Percentiles rank a stretch among this genome's conserved stretches.
These are phyloP conservation scores for Drosophila hydei DNA, from an alignment of 1,140 invertebrate species.

Conservation along the genomic window DNA sequence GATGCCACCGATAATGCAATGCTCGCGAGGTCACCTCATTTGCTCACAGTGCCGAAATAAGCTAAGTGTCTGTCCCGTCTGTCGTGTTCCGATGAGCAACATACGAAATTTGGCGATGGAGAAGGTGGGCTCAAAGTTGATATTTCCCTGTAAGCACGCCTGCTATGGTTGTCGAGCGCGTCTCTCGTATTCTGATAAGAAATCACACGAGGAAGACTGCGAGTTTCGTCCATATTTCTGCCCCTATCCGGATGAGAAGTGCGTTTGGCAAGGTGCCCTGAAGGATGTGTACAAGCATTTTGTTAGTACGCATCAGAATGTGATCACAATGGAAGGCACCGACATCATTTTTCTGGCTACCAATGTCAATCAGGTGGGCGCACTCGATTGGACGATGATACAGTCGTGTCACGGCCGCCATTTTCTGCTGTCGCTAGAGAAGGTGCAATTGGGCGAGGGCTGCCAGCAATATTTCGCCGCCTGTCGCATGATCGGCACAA, in stretches of 20 bases:
- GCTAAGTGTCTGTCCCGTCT: conserved; percentile 97
- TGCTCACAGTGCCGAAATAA: conserved; percentile 98
- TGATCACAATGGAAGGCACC: conserved; percentile 98
- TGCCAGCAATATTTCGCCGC: conserved; percentile 99
- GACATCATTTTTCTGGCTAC: conserved; percentile 99
- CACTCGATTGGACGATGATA: conserved; percentile 99
- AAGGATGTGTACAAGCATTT: conserved; percentile 98
- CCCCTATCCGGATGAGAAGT: conserved; percentile 99
- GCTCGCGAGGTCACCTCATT: conserved; percentile 93
- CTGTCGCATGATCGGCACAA: conserved; percentile 98
- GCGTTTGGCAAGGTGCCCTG: conserved; percentile 98
- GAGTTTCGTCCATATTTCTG: conserved; percentile 98
- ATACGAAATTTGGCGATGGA: conserved; percentile 99
- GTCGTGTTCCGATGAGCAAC: conserved; percentile 96
- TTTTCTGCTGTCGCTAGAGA: conserved; percentile 99
- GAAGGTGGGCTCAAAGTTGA: conserved; percentile 98
- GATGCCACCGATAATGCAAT: conserved; percentile 96
- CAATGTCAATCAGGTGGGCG: conserved; percentile 99
- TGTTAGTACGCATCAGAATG: conserved; percentile 98
- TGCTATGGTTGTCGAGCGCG: conserved; percentile 95
- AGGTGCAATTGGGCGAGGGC: conserved; percentile 98
- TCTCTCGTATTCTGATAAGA: conserved; percentile 96
- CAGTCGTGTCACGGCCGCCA: conserved; percentile 99
- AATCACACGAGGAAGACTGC: conserved; percentile 98
- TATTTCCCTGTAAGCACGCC: conserved; percentile 99